Base-by-base conservation (phyloP, 2,113 vertebrate genomes). In the Corythornis cristatus region DNA sequence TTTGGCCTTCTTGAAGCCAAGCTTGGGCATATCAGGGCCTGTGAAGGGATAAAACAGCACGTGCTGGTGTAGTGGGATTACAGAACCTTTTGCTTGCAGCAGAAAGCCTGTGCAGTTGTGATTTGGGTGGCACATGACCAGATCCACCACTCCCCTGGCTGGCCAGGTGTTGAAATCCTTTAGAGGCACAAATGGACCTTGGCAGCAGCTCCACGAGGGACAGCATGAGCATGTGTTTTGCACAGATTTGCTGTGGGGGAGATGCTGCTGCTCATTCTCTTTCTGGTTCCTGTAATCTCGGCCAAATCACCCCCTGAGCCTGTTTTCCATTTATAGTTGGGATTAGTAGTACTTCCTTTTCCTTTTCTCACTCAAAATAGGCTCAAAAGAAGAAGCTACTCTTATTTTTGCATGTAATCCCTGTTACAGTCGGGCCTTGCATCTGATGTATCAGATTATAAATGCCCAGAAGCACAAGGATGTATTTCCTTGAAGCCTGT, bases 401-500 rank as follows among this genome's bases (percentile, higher is more conserved):
- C n/a, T 60, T 61, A 20, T 43, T 93, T 75, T 73, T 93, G 33
- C 58, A 18, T 93, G 78, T 87, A 72, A 48, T 23, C 35, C 28
- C 80, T 67, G 43, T 2, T 64, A 28, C 26, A 22, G n/a, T 35
- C 83, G 75, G 83, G 17, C 54, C 45, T 79, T 81, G 31, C 17
- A 10, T 57, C 65, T 88, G 83, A 84, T 78, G 17, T 46, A 78
- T 78, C 83, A 61, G 61, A 79, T 90, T 89, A 62, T 61, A 90
- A 79, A 84, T 70, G 76, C 81, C 62, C 57, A 11, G 33, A 92
- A 84, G 28, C 50, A 43, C 81, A 95, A 88, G 95, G 92, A 95
- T 78, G 74, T 71, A 85, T 83, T 88, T 83, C 86, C 93, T 96
- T 95, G 90, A 66, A 87, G 88, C 28, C 62, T 87, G 67, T 74